Base-by-base conservation (phyloP, 2,888 invertebrate species). In the Pammene aurita region DNA sequence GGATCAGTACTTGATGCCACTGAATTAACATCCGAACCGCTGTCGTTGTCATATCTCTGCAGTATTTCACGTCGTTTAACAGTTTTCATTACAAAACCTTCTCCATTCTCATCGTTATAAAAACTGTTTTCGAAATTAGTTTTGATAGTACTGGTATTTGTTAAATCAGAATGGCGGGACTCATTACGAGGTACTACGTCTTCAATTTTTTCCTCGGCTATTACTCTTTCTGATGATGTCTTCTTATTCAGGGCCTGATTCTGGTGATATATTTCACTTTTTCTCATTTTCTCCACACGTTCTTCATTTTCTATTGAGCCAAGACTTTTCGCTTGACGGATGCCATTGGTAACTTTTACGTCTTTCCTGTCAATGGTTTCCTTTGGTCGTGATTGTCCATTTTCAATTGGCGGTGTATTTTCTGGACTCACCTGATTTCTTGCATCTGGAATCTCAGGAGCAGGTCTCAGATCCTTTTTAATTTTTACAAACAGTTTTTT, bases 51-150 rank as follows among this genome's bases (percentile, higher is more conserved):
- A 81, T 96, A 96, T 84, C 95, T 95, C 79, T 95, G 95, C 38
- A 96, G 86, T 75, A 96, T 96, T 83, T 95, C 95, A 83, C 95
- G 94, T 54, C 96, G 92, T 76, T 95, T 96, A 0, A 96, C 95
- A 26, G 95, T 95, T 90, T 95, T 95, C 93, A 96, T 94, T 58
- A 94, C 93, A 76, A 94, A 90, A 0, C 95, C 94, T 70, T 95
- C 95, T n/a, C 94, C 94, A 76, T 93, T 94, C 76, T 93, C 90
- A 77, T 94, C 94, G 75, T 94, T 94, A 75, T 94, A 94, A 76
- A 95, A 95, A 79, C 95, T 95, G 72, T 95, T 95, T 80, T 95
- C 94, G 77, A 93, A 93, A 73, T 93, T 93, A 0, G 93, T 93
- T 81, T 93, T 93, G 26, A 93, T 93, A 5, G 93, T 93, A 72